Evolutionary conservation across 2,113 vertebrate genomes (phyloP).

Genomic region (Porphyrio hochstetteri): DNA sequence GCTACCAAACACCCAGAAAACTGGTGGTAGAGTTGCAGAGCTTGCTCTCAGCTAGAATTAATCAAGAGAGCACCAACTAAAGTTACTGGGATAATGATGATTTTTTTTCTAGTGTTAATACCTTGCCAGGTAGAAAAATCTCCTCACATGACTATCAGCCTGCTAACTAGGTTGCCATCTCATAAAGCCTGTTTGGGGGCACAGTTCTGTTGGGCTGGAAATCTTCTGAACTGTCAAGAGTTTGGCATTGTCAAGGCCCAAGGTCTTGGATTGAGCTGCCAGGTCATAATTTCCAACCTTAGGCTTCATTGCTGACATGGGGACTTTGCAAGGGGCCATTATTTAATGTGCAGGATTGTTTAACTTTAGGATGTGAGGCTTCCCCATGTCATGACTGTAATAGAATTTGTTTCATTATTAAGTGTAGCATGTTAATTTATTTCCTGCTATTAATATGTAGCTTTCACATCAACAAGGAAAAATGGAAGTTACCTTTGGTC

Average conservation of each 20-base stretch:
- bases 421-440: slow-evolving; percentile 40
- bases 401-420: slow-evolving; percentile 46
- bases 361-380: not conserved
- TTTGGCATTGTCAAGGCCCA: not conserved
- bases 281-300: not conserved
- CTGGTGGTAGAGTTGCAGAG: not conserved
- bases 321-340: not conserved
- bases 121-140: slow-evolving; percentile 45
- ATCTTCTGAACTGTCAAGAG: not conserved
- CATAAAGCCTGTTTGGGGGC: not conserved
- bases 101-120: slow-evolving; percentile 47
- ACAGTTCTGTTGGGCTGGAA: not conserved
- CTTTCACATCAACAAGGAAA: slow-evolving; percentile 50
- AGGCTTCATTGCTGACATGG: accelerated
- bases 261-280: not conserved
- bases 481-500: slow-evolving; percentile 64
- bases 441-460: slow-evolving; percentile 31
- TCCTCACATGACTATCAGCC: not conserved
- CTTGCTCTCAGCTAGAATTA: not conserved
- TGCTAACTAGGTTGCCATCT: not conserved
- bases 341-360: not conserved
- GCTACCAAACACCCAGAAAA: not conserved
- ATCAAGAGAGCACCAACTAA: slow-evolving; percentile 15
- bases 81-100: slow-evolving; percentile 32
- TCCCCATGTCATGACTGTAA: slow-evolving; percentile 14